Evolutionary conservation across 2,888 invertebrate genomes (phyloP).

Genomic region (Leucophenga maculata): DNA sequence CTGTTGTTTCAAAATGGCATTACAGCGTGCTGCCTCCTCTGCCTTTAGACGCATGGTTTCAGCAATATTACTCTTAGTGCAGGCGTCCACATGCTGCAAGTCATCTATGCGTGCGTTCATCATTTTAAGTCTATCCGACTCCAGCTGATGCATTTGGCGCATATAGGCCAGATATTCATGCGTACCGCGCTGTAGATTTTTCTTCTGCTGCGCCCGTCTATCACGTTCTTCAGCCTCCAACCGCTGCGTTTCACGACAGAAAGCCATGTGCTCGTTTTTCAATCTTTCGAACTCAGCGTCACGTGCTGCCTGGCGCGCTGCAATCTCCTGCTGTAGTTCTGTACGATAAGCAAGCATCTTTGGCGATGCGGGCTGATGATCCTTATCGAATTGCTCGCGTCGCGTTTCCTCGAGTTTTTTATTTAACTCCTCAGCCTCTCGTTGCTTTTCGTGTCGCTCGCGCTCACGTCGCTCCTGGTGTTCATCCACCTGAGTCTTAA

Average conservation of each 20-base stretch:
- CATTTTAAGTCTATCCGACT: slow-evolving; percentile 52
- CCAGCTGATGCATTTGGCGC: slow-evolving; percentile 55
- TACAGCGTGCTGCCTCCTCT: slow-evolving; percentile 51
- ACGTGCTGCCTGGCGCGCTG: slow-evolving; percentile 38
- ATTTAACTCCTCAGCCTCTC: slow-evolving; percentile 45
- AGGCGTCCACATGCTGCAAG: slow-evolving; percentile 56
- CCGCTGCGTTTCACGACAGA: slow-evolving; percentile 54
- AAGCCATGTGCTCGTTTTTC: slow-evolving; percentile 51
- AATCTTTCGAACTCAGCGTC: slow-evolving; percentile 42
- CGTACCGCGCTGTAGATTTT: slow-evolving; percentile 50
- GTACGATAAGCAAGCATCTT: slow-evolving; percentile 49
- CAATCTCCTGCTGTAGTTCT: slow-evolving; percentile 56
- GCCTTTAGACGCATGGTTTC: slow-evolving; percentile 48
- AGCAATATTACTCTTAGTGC: slow-evolving; percentile 56
- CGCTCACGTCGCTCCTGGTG: slow-evolving; percentile 38
- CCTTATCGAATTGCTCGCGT: slow-evolving; percentile 51
- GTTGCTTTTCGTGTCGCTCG: slow-evolving; percentile 45
- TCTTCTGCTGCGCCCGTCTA: slow-evolving; percentile 41
- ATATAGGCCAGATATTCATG: slow-evolving; percentile 61
- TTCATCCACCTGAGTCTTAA: slow-evolving; percentile 51
- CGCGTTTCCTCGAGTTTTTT: slow-evolving; percentile 51
- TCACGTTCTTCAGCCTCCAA: slow-evolving; percentile 53
- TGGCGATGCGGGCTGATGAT: slow-evolving; percentile 17
- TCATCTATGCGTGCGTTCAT: slow-evolving; percentile 56
- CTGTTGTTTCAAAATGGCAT: slow-evolving; percentile 56